Evolutionary conservation across 1,140 invertebrate genomes (phyloP), one percentile per base, ranked within the genome.

Genomic region (Drosophila bocki): DNA sequence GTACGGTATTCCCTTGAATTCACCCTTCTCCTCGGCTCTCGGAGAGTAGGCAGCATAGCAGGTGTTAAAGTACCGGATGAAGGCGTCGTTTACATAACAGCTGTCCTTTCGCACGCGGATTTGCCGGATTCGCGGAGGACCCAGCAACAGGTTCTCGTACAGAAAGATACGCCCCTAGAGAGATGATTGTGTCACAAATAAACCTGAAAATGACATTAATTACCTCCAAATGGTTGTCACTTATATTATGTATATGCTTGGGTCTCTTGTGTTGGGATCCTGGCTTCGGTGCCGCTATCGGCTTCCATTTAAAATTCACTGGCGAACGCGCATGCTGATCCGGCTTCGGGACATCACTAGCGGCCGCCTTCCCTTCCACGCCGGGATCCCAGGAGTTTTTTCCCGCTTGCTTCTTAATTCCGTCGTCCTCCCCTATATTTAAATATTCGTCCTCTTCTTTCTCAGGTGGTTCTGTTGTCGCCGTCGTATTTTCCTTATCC

Each of bases 111-210:
- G 56, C 0, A 92, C 91, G 8, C 91, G 84, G 32, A 92, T 72
- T 51, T 92, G 91, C 1, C 91, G 70, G 8, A 92, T n/a, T 2
- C 91, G 77, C 1, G 91, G 91, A 2, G 91, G 82, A n/a, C 91
- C 87, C 17, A 92, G 37, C 12, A 92, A 9, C 0, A 92, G 56
- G 56, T 92, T 92, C 35, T 92, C 86, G 26, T 78, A 68, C 2
- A 91, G 37, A 48, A 90, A 91, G 3, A 90, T 51, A 0, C 85
- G 79, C 3, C 81, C 81, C 22, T 50, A 12, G 0, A 47, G 37
- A 12, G 3, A 15, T 35, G 13, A 33, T 51, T 0, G 6, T 6
- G 39, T 9, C 1, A 4, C 26, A 54, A 39, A 42, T 6, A 32
- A 39, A 37, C 0, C 13, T 6, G 2, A 11, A n/a, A 26, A 19